Evolutionary conservation across 1,140 invertebrate species (phyloP).

Genomic region (Heliconius melpomene): DNA sequence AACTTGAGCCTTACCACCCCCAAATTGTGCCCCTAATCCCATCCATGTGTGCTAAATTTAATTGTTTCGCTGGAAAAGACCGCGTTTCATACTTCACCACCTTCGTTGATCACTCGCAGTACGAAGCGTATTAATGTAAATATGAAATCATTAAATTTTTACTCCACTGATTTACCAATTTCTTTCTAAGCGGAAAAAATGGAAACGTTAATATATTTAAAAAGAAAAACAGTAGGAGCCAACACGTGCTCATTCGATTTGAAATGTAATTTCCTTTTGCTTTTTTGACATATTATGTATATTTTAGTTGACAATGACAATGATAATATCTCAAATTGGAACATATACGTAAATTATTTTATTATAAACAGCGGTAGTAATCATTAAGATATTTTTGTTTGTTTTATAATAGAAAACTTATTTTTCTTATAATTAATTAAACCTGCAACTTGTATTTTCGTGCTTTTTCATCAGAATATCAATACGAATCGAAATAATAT

Average conservation of each 20-base stretch:
- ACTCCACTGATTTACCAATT: constrained; percentile 46
- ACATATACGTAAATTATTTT: no score
- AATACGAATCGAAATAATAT: background rate
- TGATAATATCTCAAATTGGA: no score
- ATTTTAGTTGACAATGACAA: no score
- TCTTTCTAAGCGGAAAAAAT: constrained; percentile 60
- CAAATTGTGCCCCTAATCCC: constrained; percentile 57
- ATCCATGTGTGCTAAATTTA: constrained; percentile 72
- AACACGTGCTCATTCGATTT: constrained; percentile 35
- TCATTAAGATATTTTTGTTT: no score
- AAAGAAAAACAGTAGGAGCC: constrained; percentile 43
- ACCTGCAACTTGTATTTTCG: background rate
- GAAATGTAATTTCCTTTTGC: constrained; percentile 38
- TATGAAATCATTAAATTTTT: constrained; percentile 77
- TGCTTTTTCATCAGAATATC: background rate
- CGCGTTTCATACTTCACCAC: constrained; percentile 62
- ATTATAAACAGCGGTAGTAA: no score
- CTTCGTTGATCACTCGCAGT: constrained; percentile 60
- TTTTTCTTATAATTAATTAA: background rate
- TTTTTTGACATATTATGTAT: constrained; percentile 14
- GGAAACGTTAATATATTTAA: constrained; percentile 4
- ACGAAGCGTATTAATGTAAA: constrained; percentile 71
- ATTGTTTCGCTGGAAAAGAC: constrained; percentile 73
- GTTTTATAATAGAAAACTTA: no score
- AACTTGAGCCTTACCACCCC: constrained; percentile 48